These are phyloP conservation scores for Sitta carolinensis DNA, from an alignment of 2,797 vertebrate genomes.

Conservation along the genomic window DNA sequence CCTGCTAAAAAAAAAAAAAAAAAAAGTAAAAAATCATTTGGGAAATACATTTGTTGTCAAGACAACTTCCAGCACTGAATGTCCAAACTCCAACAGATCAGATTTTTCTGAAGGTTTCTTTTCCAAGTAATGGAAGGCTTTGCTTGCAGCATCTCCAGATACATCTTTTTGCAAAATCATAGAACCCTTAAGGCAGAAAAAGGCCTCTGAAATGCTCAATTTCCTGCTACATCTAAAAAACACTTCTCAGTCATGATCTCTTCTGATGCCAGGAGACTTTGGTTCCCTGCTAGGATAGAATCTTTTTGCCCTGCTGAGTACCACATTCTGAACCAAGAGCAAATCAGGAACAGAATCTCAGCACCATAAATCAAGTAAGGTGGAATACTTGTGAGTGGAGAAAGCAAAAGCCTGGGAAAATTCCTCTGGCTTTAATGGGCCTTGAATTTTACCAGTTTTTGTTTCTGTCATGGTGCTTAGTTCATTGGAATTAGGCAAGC, in stretches of 20 bases:
- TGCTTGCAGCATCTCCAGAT: background rate
- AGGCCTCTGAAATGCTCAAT: background rate
- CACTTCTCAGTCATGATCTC: background rate
- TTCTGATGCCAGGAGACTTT: background rate
- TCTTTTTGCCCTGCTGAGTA: background rate
- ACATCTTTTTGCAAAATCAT: background rate
- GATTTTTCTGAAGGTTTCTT: background rate
- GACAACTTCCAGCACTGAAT: background rate
- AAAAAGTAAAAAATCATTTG: background rate
- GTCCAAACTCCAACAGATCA: background rate
- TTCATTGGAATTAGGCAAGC: slow-evolving; percentile 8
- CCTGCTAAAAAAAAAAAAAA: background rate
- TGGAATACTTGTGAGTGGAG: background rate
- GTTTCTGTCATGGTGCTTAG: background rate
- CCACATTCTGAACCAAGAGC: background rate
- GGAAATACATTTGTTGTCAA: slow-evolving; percentile 4
- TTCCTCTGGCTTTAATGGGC: slow-evolving; percentile 33
- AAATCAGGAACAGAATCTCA: background rate
- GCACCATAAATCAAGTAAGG: background rate
- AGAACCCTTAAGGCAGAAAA: background rate
- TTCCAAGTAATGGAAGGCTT: background rate
- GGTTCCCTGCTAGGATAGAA: background rate
- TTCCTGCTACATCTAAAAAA: background rate
- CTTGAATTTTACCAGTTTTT: slow-evolving; percentile 35
- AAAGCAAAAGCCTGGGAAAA: slow-evolving; percentile 29